Evolutionary conservation across 1,140 invertebrate species (phyloP).

Genomic region (Dinoponera quadriceps): DNA sequence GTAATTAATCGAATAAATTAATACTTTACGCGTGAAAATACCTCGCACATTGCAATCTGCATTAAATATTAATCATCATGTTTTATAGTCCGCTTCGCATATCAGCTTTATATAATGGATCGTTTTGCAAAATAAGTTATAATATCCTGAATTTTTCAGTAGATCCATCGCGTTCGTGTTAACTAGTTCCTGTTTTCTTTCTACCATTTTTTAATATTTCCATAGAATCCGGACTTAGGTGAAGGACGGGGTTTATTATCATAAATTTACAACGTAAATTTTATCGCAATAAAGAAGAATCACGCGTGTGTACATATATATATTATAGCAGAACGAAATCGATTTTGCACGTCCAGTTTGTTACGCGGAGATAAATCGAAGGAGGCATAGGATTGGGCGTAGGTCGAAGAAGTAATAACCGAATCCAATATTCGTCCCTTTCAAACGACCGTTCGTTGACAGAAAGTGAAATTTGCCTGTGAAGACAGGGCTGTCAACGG

Average conservation of each 20-base stretch:
- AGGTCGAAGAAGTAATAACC: conserved; percentile 83
- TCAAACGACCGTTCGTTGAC: conserved; percentile 79
- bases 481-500: conserved; percentile 80
- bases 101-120: conserved; percentile 9
- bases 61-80: conserved; percentile 6
- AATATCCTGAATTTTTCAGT: neutral
- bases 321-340: conserved; percentile 3
- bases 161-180: neutral
- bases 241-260: too few species aligned
- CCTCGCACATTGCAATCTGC: neutral
- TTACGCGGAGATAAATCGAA: conserved; percentile 42
- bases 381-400: conserved; percentile 73
- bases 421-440: conserved; percentile 84
- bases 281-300: conserved; percentile 1
- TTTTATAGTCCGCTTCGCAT: conserved; percentile 4
- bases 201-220: conserved; percentile 14
- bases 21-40: neutral
- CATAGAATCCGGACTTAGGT: neutral
- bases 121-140: conserved; percentile 10
- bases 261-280: conserved; percentile 1
- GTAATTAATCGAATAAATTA: conserved; percentile 51
- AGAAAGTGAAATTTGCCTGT: conserved; percentile 82
- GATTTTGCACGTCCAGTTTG: conserved; percentile 44
- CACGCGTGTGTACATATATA: neutral
- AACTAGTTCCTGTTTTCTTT: neutral